Evolutionary conservation across 1,140 invertebrate genomes (phyloP).

Genomic region (Meteorus sp.): DNA sequence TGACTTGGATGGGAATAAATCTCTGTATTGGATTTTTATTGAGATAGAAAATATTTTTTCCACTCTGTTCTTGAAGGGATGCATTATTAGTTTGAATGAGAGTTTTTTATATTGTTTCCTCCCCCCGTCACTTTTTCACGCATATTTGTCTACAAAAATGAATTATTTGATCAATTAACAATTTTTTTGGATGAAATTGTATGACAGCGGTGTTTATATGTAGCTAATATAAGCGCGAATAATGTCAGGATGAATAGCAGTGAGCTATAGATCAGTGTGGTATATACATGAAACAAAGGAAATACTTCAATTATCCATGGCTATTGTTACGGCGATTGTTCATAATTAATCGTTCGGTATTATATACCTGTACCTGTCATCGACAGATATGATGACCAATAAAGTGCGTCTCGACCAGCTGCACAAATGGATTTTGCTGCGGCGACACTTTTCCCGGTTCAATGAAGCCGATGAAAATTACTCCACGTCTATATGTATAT

Average conservation of each 20-base stretch:
- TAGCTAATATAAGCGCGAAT: too few relatives aligned
- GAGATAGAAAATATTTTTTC: too few relatives aligned
- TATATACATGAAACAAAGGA: background rate
- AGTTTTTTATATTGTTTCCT: too few relatives aligned
- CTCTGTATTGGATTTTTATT: too few relatives aligned
- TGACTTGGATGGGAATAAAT: too few relatives aligned
- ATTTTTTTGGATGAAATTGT: too few relatives aligned
- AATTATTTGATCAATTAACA: too few relatives aligned
- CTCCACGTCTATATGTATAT: background rate
- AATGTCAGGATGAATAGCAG: background rate
- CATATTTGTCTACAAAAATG: too few relatives aligned
- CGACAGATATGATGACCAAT: conserved; percentile 57
- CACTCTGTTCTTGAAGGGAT: too few relatives aligned
- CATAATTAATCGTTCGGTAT: conserved; percentile 55
- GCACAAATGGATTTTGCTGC: conserved; percentile 47
- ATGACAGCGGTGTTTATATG: too few relatives aligned
- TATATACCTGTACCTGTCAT: conserved; percentile 44
- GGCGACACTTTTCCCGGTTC: conserved; percentile 31
- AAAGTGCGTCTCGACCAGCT: conserved; percentile 52
- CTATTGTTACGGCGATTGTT: conserved; percentile 53
- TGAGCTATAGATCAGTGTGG: background rate
- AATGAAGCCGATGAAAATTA: conserved; percentile 21
- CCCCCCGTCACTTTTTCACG: too few relatives aligned
- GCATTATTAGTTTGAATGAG: too few relatives aligned
- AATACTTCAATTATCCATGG: conserved; percentile 46